Conservation (phyloP, 53 echinoderm and acorn worm species). For the Apostichopus leukothele region DNA sequence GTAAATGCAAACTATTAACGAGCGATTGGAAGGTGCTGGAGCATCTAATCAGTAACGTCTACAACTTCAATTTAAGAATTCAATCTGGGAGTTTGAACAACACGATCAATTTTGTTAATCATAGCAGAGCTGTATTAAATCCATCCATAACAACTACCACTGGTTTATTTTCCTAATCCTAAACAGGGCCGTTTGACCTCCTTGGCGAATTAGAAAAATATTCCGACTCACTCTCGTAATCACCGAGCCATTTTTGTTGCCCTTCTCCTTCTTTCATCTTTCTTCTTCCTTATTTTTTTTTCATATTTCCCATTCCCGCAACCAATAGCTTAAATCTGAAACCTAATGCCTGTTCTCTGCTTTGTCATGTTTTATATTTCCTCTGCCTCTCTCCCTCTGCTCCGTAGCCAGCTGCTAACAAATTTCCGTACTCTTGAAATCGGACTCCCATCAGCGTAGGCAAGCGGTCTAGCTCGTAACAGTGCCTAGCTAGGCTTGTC, state of each 20-base stretch:
- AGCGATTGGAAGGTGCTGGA: no score
- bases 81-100: background rate
- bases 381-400: constrained; percentile 28
- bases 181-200: constrained; percentile 29
- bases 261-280: background rate
- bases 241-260: background rate
- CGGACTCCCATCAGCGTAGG: constrained; percentile 37
- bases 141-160: background rate
- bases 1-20: no score
- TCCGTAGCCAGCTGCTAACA: constrained; percentile 31
- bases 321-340: constrained; percentile 33
- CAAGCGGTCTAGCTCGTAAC: constrained; percentile 14
- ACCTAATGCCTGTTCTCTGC: constrained; percentile 36
- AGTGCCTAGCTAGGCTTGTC: background rate
- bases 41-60: constrained; percentile 33
- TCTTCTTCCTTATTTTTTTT: background rate
- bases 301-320: constrained; percentile 22
- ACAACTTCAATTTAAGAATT: background rate
- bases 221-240: constrained; percentile 39
- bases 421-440: constrained; percentile 42
- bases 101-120: constrained; percentile 19
- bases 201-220: constrained; percentile 37
- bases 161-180: background rate
- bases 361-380: constrained; percentile 4
- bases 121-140: background rate